Evolutionary conservation across 2,888 invertebrate species (phyloP).

Genomic region (Macrophya alboannulata): DNA sequence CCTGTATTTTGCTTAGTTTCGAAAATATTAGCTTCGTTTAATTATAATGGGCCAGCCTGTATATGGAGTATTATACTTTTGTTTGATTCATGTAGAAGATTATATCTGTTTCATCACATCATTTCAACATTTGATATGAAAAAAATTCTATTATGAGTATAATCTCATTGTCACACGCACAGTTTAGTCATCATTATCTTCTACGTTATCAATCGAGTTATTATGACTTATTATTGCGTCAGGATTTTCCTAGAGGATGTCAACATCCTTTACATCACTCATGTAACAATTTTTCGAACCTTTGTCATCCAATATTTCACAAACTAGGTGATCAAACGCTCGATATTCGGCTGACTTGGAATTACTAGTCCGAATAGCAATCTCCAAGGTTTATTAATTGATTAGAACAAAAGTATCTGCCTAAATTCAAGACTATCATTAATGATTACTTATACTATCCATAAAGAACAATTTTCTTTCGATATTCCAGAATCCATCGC

Average conservation of each 20-base stretch:
- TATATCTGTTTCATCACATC: too few relatives aligned
- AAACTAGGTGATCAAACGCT: too few relatives aligned
- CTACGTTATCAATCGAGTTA: too few relatives aligned
- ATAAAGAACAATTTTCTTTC: not conserved
- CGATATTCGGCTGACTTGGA: too few relatives aligned
- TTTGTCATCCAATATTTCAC: too few relatives aligned
- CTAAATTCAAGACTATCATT: not conserved
- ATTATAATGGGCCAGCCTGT: too few relatives aligned
- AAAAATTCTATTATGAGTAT: not conserved
- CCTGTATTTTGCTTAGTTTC: too few relatives aligned
- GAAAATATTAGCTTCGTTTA: too few relatives aligned
- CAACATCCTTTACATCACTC: not conserved
- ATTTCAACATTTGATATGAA: not conserved
- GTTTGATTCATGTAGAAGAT: too few relatives aligned
- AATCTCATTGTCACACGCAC: not conserved
- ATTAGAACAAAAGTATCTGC: not conserved
- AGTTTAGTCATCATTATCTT: not conserved
- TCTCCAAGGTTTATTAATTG: not conserved
- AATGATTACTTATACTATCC: not conserved
- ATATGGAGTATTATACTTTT: too few relatives aligned
- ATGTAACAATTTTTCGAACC: not conserved
- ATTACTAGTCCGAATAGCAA: too few relatives aligned
- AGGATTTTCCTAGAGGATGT: not conserved
- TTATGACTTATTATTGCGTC: not conserved
- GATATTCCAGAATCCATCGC: slow-evolving; percentile 82